Percentiles rank a stretch among this genome's conserved stretches.
These are phyloP conservation scores for Sebastiscus tertius DNA, from an alignment of 2,797 vertebrate species.

Conservation along the genomic window DNA sequence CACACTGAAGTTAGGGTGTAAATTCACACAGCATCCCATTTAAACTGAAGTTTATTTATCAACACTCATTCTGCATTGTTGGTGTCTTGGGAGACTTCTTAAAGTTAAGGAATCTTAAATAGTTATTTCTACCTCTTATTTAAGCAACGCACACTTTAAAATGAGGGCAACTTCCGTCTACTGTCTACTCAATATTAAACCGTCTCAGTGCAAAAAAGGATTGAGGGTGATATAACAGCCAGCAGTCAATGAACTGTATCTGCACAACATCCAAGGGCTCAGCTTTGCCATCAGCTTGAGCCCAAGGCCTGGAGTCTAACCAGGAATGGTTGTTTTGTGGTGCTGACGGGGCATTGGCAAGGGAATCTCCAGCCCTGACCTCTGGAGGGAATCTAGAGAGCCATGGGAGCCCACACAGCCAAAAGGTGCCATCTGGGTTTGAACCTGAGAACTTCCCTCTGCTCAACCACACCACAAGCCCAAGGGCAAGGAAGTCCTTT, in stretches of 20 bases:
- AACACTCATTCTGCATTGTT: constrained; percentile 53
- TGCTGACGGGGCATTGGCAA: constrained; percentile 71
- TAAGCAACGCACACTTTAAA: constrained; percentile 1
- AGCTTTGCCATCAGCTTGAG: constrained; percentile 21
- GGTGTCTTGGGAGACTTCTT: constrained; percentile 52
- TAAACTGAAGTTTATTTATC: constrained; percentile 70
- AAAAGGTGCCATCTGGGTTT: constrained; percentile 73
- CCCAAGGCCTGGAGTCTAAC: constrained; percentile 28
- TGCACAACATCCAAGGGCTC: constrained; percentile 6
- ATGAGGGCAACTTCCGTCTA: background rate
- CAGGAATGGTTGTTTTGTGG: constrained; percentile 47
- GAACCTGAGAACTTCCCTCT: constrained; percentile 68
- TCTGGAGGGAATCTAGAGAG: constrained; percentile 58
- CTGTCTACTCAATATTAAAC: background rate
- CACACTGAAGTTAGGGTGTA: constrained; percentile 59
- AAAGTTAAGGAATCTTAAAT: constrained; percentile 34
- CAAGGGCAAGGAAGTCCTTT: constrained; percentile 65
- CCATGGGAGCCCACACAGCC: constrained; percentile 61
- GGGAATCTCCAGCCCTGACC: constrained; percentile 66
- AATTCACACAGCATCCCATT: constrained; percentile 67
- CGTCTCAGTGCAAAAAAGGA: background rate
- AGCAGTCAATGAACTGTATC: background rate
- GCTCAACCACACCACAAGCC: constrained; percentile 61
- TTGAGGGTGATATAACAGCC: background rate
- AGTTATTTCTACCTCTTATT: constrained; percentile 18